A percentile compares a stretch with the other conserved stretches of the same genome.
phyloP scores from a whole-genome alignment of 2,113 vertebrate genomes.

The Oncorhynchus gorbuscha region DNA sequence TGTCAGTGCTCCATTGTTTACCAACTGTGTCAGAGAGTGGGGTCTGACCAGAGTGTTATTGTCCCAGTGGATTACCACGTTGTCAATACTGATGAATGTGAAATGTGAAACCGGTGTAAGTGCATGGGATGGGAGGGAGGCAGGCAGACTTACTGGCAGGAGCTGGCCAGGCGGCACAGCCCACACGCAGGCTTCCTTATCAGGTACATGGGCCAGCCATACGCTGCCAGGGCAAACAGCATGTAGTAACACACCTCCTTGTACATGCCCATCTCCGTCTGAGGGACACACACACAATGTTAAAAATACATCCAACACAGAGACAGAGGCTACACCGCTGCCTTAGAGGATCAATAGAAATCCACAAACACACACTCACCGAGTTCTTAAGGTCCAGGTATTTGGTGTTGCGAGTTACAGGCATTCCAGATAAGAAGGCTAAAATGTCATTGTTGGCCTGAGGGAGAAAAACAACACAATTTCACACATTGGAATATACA shows the following conservation, averaged over 20 bases:
- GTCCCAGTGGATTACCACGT: conserved; percentile 56
- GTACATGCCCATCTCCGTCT: conserved; percentile 97
- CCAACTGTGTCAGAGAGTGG: conserved; percentile 35
- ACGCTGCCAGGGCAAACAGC: conserved; percentile 97
- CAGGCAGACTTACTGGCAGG: conserved; percentile 88
- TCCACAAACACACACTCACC: conserved; percentile 71
- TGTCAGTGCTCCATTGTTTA: conserved; percentile 25
- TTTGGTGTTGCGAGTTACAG: conserved; percentile 94
- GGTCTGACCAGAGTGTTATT: conserved; percentile 7
- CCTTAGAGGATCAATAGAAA: conserved; percentile 2
- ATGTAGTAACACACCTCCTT: conserved; percentile 99
- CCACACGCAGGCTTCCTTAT: conserved; percentile 95
- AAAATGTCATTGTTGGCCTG: conserved; percentile 98
- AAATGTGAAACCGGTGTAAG: conserved; percentile 35
- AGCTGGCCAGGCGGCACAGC: conserved; percentile 90
- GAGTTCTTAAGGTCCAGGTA: conserved; percentile 97
- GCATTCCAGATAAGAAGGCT: conserved; percentile 97
- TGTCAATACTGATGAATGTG: conserved; percentile 52
- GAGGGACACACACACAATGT: conserved; percentile 43
- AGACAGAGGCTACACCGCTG: not conserved
- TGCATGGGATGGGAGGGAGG: conserved; percentile 25
- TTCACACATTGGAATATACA: conserved; percentile 4
- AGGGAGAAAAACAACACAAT: conserved; percentile 36
- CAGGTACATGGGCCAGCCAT: conserved; percentile 98
- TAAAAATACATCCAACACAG: not conserved